A percentile compares a stretch with the other conserved stretches of the same genome.
Conservation (phyloP, 1,140 invertebrate genomes). For the Bombus terrestris region DNA sequence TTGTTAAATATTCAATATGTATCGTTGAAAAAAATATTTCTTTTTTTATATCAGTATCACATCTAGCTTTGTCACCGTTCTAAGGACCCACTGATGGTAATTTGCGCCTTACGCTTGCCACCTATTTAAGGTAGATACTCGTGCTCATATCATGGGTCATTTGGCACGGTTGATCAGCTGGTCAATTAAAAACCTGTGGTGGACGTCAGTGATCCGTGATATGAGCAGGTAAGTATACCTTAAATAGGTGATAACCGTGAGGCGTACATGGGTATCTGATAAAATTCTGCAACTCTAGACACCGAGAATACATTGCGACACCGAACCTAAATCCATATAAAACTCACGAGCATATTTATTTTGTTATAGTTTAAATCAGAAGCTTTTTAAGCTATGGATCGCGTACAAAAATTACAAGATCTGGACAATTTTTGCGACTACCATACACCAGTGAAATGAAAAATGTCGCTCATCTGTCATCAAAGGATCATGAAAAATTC, state of each 20-base stretch:
- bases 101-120: neutral
- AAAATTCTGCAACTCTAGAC: neutral
- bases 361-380: no score
- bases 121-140: conserved; percentile 20
- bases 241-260: conserved; percentile 20
- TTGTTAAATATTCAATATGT: no score
- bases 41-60: neutral
- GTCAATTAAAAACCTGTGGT: conserved; percentile 17
- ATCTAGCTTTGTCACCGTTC: neutral
- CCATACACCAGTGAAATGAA: no score
- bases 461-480: no score
- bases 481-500: no score
- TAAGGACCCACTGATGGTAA: neutral
- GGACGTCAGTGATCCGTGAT: conserved; percentile 2
- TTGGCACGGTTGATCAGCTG: conserved; percentile 15
- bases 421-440: no score
- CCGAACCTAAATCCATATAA: neutral
- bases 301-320: neutral
- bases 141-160: conserved; percentile 19
- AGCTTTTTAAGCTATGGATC: no score
- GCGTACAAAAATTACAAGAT: no score
- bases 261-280: neutral
- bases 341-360: neutral
- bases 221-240: conserved; percentile 11
- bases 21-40: neutral